Conservation (phyloP, 2,797 vertebrate species). For the Oreonectes daqikongensis region DNA sequence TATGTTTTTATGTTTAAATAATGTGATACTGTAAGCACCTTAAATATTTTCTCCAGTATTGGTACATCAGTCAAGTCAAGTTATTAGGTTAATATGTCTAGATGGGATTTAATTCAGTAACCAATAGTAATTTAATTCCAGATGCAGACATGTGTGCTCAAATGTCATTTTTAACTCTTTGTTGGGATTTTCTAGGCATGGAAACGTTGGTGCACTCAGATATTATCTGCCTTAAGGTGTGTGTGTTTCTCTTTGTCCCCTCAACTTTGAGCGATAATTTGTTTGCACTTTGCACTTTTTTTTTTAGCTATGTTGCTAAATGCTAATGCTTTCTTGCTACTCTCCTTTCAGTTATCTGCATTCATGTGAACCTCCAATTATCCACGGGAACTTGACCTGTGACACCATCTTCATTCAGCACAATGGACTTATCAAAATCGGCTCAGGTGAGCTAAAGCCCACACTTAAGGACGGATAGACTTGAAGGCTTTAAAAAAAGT, state of each 20-base stretch:
- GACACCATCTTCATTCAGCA: conserved; percentile 99
- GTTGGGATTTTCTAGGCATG: conserved; percentile 82
- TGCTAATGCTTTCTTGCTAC: not conserved
- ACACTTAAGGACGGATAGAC: not conserved
- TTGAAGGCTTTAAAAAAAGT: not conserved
- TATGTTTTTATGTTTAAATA: not conserved
- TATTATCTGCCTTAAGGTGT: conserved; percentile 96
- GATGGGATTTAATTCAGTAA: not conserved
- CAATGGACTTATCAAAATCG: conserved; percentile 98
- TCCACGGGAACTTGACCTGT: conserved; percentile 97
- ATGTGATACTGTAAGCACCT: not conserved
- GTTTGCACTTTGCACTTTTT: not conserved
- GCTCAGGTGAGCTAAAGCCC: conserved; percentile 83
- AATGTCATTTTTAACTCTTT: conserved; percentile 8
- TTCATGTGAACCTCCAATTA: conserved; percentile 95
- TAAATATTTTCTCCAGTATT: not conserved
- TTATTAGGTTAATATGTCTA: not conserved
- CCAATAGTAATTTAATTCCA: no score
- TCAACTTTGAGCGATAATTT: no score
- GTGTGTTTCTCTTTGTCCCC: conserved; percentile 38
- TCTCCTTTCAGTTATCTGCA: conserved; percentile 87
- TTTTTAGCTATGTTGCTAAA: not conserved
- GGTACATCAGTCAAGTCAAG: not conserved
- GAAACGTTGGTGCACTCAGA: conserved; percentile 99
- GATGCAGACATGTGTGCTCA: not conserved